Conservation (phyloP, 2,888 invertebrate genomes). For the Hirtodrosophila trivittata region DNA sequence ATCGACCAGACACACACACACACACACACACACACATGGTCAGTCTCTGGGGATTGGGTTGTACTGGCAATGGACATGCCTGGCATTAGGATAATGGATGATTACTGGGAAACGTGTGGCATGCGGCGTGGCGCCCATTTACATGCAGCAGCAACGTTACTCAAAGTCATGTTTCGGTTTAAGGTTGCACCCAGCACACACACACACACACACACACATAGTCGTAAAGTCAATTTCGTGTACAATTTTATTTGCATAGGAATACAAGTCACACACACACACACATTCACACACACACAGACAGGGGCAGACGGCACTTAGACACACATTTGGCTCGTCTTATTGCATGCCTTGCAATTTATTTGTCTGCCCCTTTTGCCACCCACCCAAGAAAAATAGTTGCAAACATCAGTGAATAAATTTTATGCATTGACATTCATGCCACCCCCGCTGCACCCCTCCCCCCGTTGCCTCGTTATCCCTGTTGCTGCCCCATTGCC, state of each 20-base stretch:
- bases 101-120: conserved; percentile 77
- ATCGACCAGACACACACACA: conserved; percentile 52
- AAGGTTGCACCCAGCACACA: conserved; percentile 35
- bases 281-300: not conserved
- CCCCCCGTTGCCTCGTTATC: conserved; percentile 1
- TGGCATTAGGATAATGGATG: conserved; percentile 81
- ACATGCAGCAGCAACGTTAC: conserved; percentile 75
- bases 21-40: conserved; percentile 23
- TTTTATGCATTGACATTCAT: conserved; percentile 75
- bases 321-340: conserved; percentile 64
- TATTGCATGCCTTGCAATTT: conserved; percentile 80
- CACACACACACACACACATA: conserved; percentile 22
- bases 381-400: conserved; percentile 62
- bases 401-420: conserved; percentile 71
- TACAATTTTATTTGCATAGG: conserved; percentile 77
- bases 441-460: conserved; percentile 1
- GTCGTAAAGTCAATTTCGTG: conserved; percentile 74
- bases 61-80: conserved; percentile 56
- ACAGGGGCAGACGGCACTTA: conserved; percentile 46
- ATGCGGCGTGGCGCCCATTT: conserved; percentile 69
- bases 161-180: conserved; percentile 74
- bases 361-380: conserved; percentile 61
- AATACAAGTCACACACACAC: conserved; percentile 21
- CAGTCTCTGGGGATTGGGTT: conserved; percentile 50
- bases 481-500: conserved; percentile 39